A percentile compares a stretch with the other conserved stretches of the same genome.
phyloP scores from a whole-genome alignment of 2,113 vertebrate species.

The Vulpes ferrilata region DNA sequence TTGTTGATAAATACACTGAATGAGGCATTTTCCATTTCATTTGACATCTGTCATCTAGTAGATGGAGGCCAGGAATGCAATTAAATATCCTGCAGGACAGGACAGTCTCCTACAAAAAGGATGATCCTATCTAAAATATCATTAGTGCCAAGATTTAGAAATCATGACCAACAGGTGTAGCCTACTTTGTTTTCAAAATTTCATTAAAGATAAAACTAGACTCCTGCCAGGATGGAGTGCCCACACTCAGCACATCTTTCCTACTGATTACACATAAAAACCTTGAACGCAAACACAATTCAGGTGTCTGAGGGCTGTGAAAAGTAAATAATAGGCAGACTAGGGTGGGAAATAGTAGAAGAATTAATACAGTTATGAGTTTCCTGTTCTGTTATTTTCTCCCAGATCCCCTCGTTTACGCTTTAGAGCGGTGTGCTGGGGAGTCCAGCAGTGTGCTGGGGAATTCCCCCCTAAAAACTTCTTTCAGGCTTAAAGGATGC shows the following conservation, averaged over 20 bases:
- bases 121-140: neutral
- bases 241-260: neutral
- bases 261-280: neutral
- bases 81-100: neutral
- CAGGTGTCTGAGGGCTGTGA: neutral
- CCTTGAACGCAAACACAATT: neutral
- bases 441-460: neutral
- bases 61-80: neutral
- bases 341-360: neutral
- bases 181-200: neutral
- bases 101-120: neutral
- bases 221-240: neutral
- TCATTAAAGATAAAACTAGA: neutral
- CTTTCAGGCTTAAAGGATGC: neutral
- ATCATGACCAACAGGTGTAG: neutral
- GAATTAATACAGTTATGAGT: neutral
- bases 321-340: neutral
- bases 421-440: neutral
- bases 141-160: neutral
- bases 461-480: neutral
- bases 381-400: neutral
- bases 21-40: neutral
- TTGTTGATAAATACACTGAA: neutral
- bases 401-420: neutral
- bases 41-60: neutral